Evolutionary conservation across 2,888 invertebrate species (phyloP), one percentile per base, ranked within the genome.

Genomic region (Orgyia antiqua): DNA sequence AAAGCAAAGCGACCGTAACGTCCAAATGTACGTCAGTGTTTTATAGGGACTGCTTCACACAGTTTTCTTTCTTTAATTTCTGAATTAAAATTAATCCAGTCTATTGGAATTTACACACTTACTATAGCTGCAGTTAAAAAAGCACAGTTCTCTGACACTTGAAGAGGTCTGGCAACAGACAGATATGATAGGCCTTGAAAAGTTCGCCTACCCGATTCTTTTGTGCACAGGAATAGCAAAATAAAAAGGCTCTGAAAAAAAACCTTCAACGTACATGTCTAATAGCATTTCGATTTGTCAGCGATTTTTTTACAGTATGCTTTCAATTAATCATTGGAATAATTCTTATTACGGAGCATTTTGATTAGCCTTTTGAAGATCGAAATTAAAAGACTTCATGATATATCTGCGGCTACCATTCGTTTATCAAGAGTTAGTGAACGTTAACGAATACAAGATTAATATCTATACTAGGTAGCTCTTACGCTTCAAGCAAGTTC

Each of bases 161-260:
- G n/a, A n/a, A n/a, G n/a, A n/a, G n/a, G n/a, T n/a, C n/a, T n/a
- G n/a, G n/a, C n/a, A n/a, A n/a, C n/a, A n/a, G n/a, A n/a, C n/a
- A n/a, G n/a, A n/a, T n/a, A n/a, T n/a, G n/a, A n/a, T 28, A 67
- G 74, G 66, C 80, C 80, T 83, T 82, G 82, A 76, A 58, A 65
- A 63, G 83, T 80, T 82, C 79, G 68, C 57, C 62, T 58, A 82
- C 80, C 80, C 15, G 59, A 58, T 51, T 49, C 70, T 69, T 72
- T 78, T 75, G 72, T 76, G 10, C 11, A 8, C 58, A 52, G 56
- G 59, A 59, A 57, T 49, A 40, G 31, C 30, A 35, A 38, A 47
- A 66, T 51, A 64, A 70, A 68, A 71, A 66, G 46, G 33, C 45
- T 35, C 56, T 54, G 58, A 67, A 69, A 73, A 75, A 70, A 63